Conservation (phyloP, 2,888 invertebrate species). For the Selenia dentaria region DNA sequence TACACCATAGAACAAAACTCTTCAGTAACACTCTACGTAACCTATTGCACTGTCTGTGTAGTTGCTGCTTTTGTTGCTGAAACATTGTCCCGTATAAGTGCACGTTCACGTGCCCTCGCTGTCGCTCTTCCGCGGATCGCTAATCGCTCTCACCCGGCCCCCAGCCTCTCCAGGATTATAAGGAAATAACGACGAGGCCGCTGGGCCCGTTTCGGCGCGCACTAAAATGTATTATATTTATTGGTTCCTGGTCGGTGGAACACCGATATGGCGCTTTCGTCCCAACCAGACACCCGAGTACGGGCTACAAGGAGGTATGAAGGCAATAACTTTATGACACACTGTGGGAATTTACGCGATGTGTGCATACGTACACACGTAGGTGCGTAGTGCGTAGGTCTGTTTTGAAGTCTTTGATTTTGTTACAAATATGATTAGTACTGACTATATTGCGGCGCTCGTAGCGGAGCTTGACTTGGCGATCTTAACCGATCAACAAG, state of each 20-base stretch:
- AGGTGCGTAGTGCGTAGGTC: constrained; percentile 1
- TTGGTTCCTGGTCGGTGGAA: constrained; percentile 58
- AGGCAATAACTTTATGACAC: constrained; percentile 18
- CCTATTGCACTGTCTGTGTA: no score
- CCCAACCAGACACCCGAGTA: constrained; percentile 2
- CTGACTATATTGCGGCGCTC: no score
- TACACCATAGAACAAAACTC: no score
- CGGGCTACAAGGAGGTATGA: not conserved
- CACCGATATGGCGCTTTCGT: constrained; percentile 35
- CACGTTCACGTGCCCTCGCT: no score
- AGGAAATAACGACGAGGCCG: constrained; percentile 72
- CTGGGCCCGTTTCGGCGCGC: constrained; percentile 52
- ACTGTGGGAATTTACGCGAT: constrained; percentile 17
- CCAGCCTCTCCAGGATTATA: constrained; percentile 39
- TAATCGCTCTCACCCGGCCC: constrained; percentile 11
- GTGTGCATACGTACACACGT: constrained; percentile 3
- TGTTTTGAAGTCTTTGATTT: no score
- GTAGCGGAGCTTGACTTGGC: no score
- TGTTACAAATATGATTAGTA: no score
- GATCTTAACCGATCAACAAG: no score
- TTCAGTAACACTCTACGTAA: no score
- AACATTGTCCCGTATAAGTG: no score
- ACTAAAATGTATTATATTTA: constrained; percentile 72
- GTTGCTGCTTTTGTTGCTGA: no score
- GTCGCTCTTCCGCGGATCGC: no score